These are phyloP conservation scores for Hoplostethus atlanticus DNA, from an alignment of 2,797 vertebrate species.

Conservation along the genomic window DNA sequence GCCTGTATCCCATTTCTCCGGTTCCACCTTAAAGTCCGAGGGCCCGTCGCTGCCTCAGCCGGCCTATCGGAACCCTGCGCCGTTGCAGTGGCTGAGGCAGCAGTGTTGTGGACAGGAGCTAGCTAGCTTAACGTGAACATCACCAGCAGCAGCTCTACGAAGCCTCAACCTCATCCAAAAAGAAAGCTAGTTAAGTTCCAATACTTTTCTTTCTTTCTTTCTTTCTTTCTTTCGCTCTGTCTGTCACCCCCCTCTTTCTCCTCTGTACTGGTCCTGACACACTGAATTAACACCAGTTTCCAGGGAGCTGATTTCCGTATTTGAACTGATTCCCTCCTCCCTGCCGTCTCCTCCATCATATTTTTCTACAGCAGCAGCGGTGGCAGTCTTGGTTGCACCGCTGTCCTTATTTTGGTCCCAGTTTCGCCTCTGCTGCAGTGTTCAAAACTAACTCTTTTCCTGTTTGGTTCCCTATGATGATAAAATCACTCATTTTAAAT, in stretches of 20 bases:
- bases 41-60: too few species aligned
- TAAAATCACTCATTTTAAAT: not conserved
- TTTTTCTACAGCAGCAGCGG: not conserved
- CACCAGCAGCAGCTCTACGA: too few species aligned
- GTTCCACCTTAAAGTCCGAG: too few species aligned
- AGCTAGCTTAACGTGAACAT: too few species aligned
- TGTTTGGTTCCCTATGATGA: not conserved
- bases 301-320: not conserved
- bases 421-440: not conserved
- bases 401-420: not conserved
- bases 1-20: too few species aligned
- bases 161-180: too few species aligned
- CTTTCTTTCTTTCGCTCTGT: slow-evolving; percentile 2
- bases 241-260: not conserved
- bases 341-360: slow-evolving; percentile 2
- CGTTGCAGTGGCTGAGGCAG: too few species aligned
- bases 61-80: too few species aligned
- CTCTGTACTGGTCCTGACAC: not conserved
- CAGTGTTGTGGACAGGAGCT: too few species aligned
- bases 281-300: not conserved
- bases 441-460: not conserved
- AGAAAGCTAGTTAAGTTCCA: too few species aligned
- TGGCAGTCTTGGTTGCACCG: not conserved
- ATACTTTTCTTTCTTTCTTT: too few species aligned
- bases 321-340: slow-evolving; percentile 10